Base-by-base conservation (phyloP, 2,888 invertebrate species). In the Yponomeuta evonymella region DNA sequence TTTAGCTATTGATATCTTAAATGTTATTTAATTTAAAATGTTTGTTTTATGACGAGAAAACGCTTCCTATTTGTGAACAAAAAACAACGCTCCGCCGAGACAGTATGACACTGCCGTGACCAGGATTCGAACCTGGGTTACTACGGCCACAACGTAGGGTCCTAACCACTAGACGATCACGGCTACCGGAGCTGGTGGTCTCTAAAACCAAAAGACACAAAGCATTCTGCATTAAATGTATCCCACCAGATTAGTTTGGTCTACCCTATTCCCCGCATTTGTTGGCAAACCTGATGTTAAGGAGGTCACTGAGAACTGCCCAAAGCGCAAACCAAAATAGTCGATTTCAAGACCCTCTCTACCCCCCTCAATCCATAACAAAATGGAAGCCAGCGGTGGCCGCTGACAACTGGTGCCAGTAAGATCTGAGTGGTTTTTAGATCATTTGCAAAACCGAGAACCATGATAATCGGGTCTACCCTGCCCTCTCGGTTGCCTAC, bases 91-190 rank as follows among this genome's bases (percentile, higher is more conserved):
- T 68, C 73, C 72, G 63, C 72, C 71, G 71, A 58, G 71, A 74
- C 72, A 73, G 72, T 72, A 70, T 23, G 36, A 74, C 87, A 89
- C 88, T 94, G 94, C 94, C 94, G 94, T 94, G 94, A 94, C 94
- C 94, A 94, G 94, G 94, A 94, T 94, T 95, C 94, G 94, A 95
- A 95, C 94, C 95, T 94, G 94, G 94, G 94, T 95, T 95, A 94
- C 94, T 94, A 94, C 94, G 94, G 94, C 94, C 94, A 94, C 94
- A 94, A 94, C 94, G 94, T 94, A 93, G 93, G 92, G 94, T 94
- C 93, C 94, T 94, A 94, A 94, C 94, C 94, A 94, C 94, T 94
- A 94, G 94, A 94, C 94, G 94, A 94, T 94, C 94, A 94, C 94
- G 94, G 94, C 94, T 93, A 80, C 73, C 81, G 85, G 83, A 85